Conservation (phyloP, 2,113 vertebrate genomes). For the Centropus unirufus region DNA sequence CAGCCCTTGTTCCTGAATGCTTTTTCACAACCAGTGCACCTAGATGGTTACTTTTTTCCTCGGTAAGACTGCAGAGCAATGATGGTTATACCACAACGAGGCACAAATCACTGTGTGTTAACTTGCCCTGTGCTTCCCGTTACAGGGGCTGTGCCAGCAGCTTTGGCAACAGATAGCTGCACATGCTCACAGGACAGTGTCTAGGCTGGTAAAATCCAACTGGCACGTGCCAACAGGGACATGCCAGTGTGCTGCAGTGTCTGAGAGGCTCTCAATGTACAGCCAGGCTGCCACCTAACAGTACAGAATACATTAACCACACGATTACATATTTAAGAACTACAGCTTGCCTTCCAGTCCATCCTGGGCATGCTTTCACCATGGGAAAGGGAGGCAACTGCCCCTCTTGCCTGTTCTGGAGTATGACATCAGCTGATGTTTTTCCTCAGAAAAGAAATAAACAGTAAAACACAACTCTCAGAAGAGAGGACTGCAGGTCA, state of each 20-base stretch:
- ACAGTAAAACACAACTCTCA: not conserved
- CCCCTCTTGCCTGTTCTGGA: not conserved
- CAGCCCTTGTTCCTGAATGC: not conserved
- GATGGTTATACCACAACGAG: rapidly evolving
- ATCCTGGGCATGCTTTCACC: not conserved
- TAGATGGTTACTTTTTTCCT: not conserved
- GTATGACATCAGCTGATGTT: not conserved
- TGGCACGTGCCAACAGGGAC: rapidly evolving
- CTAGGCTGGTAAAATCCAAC: not conserved
- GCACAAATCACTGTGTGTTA: rapidly evolving
- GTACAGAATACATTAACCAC: not conserved
- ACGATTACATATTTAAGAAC: not conserved
- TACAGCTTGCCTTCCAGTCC: not conserved
- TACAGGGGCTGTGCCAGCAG: not conserved
- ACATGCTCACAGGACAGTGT: not conserved
- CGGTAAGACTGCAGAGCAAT: not conserved
- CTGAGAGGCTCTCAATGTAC: not conserved
- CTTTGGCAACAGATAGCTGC: not conserved
- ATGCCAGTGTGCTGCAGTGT: not conserved
- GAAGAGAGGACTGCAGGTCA: not conserved
- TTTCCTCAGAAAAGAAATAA: constrained; percentile 4
- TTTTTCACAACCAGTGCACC: not conserved
- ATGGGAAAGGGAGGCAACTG: not conserved
- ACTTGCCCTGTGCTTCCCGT: not conserved
- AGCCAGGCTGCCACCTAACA: not conserved